Evolutionary conservation across 2,797 vertebrate species (phyloP), one percentile per base, ranked within the genome.

Genomic region (Telmatherina bonti): DNA sequence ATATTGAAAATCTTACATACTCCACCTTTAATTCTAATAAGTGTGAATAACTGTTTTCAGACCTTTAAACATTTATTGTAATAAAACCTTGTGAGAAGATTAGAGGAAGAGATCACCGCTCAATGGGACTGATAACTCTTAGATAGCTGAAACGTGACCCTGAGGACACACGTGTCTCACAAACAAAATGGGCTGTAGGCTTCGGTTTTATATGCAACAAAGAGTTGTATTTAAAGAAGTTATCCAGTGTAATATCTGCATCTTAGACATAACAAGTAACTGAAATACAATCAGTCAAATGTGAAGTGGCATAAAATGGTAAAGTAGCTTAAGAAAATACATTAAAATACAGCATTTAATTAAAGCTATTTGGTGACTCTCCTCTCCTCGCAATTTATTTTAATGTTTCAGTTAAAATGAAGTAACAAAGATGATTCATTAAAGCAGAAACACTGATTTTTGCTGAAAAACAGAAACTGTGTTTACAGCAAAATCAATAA

Each of bases 101-200:
- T 12, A 5, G 33, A 53, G 22, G 26, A 27, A 27, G 4, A 53
- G 51, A 52, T 49, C 11, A 24, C 16, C 20, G 22, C 10, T 24
- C 0, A 31, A n/a, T 58, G 41, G 22, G 36, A 59, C 31, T 36
- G 57, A 60, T 38, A 57, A 33, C 64, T 47, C n/a, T 45, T 12
- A 54, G 18, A 30, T 55, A 49, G 58, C 41, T 67, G 41, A 33
- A 67, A 57, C 47, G 43, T 38, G 41, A 66, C 49, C 22, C 22
- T 27, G 49, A 52, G 24, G 6, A 26, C 49, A 26, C 24, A 49
- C 18, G 29, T 57, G 65, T 26, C 54, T 20, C 27, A 35, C 24
- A n/a, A n/a, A n/a, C 0, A 15, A 51, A 58, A 58, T 36, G 41
- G 29, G 45, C 54, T 47, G 4, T 58, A 47, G 29, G 3, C 7